Evolutionary conservation across 92 coral and sea anemone genomes (phyloP).

Genomic region (Zoanthus gigantus): DNA sequence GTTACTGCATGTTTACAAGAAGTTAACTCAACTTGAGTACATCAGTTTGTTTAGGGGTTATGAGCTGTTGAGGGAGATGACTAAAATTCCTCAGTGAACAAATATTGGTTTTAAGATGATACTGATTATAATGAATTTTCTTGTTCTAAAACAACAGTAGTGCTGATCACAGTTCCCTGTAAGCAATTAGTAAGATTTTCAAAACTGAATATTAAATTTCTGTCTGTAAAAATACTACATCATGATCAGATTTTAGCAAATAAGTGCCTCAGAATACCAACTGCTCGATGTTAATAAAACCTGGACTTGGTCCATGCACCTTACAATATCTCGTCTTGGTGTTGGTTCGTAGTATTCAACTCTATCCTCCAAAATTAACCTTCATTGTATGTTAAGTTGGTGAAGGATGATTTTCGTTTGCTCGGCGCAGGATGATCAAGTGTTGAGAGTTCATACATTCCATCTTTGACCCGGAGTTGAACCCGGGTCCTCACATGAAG

Average conservation of each 20-base stretch:
- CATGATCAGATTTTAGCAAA: too few relatives aligned
- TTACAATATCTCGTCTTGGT: not conserved
- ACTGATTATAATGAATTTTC: not conserved
- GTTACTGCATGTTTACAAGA: too few relatives aligned
- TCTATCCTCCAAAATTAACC: not conserved
- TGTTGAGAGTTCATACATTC: too few relatives aligned
- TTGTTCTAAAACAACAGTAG: not conserved
- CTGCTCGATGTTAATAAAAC: conserved; percentile 14
- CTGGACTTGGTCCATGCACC: conserved; percentile 35
- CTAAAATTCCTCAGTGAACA: not conserved
- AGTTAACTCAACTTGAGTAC: too few relatives aligned
- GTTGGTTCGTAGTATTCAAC: not conserved
- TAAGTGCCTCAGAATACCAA: conserved; percentile 4
- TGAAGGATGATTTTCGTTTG: too few relatives aligned
- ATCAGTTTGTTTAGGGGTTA: too few relatives aligned
- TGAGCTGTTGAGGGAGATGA: too few relatives aligned
- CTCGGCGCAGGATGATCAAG: too few relatives aligned
- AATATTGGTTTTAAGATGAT: not conserved
- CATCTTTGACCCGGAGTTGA: too few relatives aligned
- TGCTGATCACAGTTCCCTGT: not conserved
- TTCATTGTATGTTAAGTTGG: too few relatives aligned
- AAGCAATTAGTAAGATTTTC: conserved; percentile 19
- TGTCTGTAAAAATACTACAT: not conserved
- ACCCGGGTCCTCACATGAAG: too few relatives aligned
- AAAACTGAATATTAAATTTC: conserved; percentile 13